Base-by-base conservation (phyloP, 2,797 vertebrate genomes). In the Cirrhinus mrigala region DNA sequence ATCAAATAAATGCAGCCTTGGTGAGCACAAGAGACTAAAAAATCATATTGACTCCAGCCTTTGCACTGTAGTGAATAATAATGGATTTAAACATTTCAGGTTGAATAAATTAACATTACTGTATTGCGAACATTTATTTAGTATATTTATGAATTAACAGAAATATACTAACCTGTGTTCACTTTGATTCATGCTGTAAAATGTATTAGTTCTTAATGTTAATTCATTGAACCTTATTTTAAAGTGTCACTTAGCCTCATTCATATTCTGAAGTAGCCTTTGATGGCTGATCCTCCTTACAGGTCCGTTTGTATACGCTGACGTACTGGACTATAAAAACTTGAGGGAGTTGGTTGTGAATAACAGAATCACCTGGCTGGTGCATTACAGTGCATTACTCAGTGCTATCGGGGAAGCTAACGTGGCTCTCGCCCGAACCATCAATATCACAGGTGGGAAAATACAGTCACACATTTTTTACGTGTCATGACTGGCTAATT, bases 311-410 rank as follows among this genome's bases (percentile, higher is more conserved):
- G 93, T 96, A 20, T 95, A 95, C 0, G 95, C 95, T 14, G 95
- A 96, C 78, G 95, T 96, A 58, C 88, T 96, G 91, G 95, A 96
- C 91, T 96, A 94, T 86, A 95, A 94, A 86, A 94, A 94, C 85
- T 93, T 96, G 74, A 84, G 94, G 91, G 95, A 96, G 87, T 90
- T 96, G 79, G 91, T 96, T 48, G 92, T 95, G 79, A 96, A 96
- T 82, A 92, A 96, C 66, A 91, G 91, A 10, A 88, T 96, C 91
- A 95, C 94, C 56, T 96, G 95, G 95, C 87, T 96, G 89, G 87
- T 96, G 60, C 95, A 96, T 92, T 96, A 96, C 88, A 96, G 95
- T 0, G 95, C 95, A 85, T 89, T 96, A 85, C 94, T 96, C 3
- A 96, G 95, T 56, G 95, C 93, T 68, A 93, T 95, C 1, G 95